Conservation (phyloP, 1,140 invertebrate genomes). For the Oryctes rhinoceros region DNA sequence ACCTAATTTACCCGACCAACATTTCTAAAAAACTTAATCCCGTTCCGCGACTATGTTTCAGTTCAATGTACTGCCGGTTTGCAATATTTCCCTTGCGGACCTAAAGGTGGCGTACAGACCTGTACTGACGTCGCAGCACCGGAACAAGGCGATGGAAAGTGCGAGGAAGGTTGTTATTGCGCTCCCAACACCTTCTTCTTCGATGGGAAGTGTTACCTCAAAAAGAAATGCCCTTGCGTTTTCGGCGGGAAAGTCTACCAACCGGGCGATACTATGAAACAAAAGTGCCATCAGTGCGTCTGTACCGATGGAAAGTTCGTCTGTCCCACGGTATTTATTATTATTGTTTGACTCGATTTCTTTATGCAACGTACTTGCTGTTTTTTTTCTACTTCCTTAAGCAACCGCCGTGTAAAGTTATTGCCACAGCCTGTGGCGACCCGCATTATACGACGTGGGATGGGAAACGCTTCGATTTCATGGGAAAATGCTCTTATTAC, state of each 20-base stretch:
- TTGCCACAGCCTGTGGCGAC: conserved; percentile 76
- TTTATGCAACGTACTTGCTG: no score
- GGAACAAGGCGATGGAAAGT: conserved; percentile 61
- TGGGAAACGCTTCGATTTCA: conserved; percentile 82
- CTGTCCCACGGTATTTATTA: conserved; percentile 69
- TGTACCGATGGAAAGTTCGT: conserved; percentile 79
- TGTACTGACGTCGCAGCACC: conserved; percentile 55
- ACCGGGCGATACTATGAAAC: conserved; percentile 74
- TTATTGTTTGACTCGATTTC: no score
- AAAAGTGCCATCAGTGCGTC: conserved; percentile 86
- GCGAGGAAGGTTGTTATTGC: conserved; percentile 89
- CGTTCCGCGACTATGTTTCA: no score
- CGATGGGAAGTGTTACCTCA: conserved; percentile 74
- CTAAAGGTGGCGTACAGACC: conserved; percentile 62
- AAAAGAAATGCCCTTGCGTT: conserved; percentile 78
- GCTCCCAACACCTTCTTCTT: conserved; percentile 76
- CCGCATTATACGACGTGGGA: conserved; percentile 93
- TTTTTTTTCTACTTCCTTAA: neutral
- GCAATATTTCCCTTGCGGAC: conserved; percentile 75
- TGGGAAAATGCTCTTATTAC: conserved; percentile 88
- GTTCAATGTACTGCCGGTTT: conserved; percentile 73
- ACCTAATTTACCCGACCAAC: no score
- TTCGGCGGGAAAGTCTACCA: conserved; percentile 75
- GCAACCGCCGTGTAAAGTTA: neutral
- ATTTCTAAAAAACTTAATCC: neutral